These are phyloP conservation scores for Uromys caudimaculatus DNA, from an alignment of 2,797 vertebrate genomes.

Conservation along the genomic window DNA sequence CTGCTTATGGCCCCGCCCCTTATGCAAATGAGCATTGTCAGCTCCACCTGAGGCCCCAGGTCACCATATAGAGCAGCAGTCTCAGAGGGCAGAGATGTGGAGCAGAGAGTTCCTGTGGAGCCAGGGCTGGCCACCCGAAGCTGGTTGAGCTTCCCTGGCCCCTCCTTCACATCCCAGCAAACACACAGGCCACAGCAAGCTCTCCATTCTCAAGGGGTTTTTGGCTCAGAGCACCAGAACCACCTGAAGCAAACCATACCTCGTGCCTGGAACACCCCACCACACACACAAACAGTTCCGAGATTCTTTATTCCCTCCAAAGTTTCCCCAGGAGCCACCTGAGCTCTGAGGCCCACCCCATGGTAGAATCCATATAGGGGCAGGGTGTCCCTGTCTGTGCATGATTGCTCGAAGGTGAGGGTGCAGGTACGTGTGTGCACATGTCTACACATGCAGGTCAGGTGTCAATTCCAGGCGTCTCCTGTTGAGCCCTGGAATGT, in stretches of 20 bases:
- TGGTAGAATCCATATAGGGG: background rate
- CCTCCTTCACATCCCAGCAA: background rate
- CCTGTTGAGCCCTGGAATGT: too few relatives aligned
- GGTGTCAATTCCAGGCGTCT: background rate
- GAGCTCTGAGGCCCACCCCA: background rate
- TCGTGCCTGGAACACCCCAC: background rate
- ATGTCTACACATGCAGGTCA: too few relatives aligned
- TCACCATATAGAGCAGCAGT: background rate
- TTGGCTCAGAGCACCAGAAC: background rate
- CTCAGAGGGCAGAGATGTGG: background rate
- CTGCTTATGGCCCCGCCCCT: background rate
- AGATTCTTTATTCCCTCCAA: background rate
- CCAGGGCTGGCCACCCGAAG: background rate
- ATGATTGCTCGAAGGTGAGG: background rate
- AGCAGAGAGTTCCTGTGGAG: background rate
- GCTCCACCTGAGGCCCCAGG: background rate
- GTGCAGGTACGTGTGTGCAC: background rate
- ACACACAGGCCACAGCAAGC: background rate
- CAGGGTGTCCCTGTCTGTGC: background rate
- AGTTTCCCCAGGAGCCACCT: background rate
- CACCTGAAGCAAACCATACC: background rate
- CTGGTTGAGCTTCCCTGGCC: background rate
- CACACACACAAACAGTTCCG: background rate
- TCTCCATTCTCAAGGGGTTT: background rate
- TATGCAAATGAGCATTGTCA: background rate